Base-by-base conservation (phyloP, 1,140 invertebrate species). In the Elysia chlorotica region DNA sequence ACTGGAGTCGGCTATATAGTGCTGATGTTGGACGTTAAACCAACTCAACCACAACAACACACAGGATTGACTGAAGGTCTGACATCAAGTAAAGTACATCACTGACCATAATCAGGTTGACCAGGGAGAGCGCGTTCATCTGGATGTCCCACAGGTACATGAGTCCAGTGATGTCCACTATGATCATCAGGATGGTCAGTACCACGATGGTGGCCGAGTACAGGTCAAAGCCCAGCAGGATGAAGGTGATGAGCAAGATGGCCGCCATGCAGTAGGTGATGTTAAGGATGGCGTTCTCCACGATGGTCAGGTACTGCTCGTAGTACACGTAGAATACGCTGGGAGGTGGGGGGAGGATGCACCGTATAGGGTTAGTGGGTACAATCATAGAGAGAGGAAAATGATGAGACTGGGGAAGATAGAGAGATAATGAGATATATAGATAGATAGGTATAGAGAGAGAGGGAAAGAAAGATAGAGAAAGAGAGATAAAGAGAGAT, bases 31-130 rank as follows among this genome's bases (percentile, higher is more conserved):
- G n/a, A n/a, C n/a, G n/a, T n/a, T n/a, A n/a, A n/a, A n/a, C n/a
- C n/a, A n/a, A n/a, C n/a, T n/a, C n/a, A n/a, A n/a, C n/a, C n/a
- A n/a, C n/a, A n/a, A n/a, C n/a, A n/a, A n/a, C n/a, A n/a, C n/a
- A n/a, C n/a, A n/a, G n/a, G n/a, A n/a, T n/a, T n/a, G n/a, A n/a
- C n/a, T n/a, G n/a, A n/a, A n/a, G n/a, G n/a, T n/a, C n/a, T n/a
- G n/a, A n/a, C n/a, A n/a, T n/a, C n/a, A n/a, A n/a, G n/a, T n/a
- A n/a, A n/a, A n/a, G n/a, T n/a, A n/a, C n/a, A n/a, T n/a, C n/a
- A n/a, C 89, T 89, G 87, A 94, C 93, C 96, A 99, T 99, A 65
- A 99, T 94, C 62, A 98, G 89, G 89, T 98, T 98, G 2, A 98
- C 95, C n/a, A 96, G 89, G 0, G 96, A 96, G 0, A 98, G 91